Evolutionary conservation across 2,888 invertebrate genomes (phyloP).

Genomic region (Agriotes lineatus): DNA sequence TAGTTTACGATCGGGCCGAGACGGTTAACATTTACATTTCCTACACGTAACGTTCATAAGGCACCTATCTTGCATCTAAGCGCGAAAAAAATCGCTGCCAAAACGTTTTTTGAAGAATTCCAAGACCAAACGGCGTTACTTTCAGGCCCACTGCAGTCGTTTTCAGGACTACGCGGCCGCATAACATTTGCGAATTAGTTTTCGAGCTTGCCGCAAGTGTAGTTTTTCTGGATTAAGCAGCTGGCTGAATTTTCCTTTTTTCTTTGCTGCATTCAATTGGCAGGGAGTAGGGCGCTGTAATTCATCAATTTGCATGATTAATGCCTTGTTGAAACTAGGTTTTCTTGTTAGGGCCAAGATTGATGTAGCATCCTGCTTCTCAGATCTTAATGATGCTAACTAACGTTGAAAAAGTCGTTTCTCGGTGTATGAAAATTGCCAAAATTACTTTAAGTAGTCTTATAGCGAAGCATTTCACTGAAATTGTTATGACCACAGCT

Average conservation of each 20-base stretch:
- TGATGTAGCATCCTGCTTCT: constrained; percentile 34
- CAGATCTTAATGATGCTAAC: constrained; percentile 35
- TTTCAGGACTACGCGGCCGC: background rate
- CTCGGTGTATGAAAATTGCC: background rate
- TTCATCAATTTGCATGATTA: constrained; percentile 40
- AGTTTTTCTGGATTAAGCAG: background rate
- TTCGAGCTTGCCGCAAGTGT: too few relatives aligned
- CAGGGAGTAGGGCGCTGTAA: constrained; percentile 25
- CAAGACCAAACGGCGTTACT: background rate
- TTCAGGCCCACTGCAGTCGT: background rate
- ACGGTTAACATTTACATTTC: constrained; percentile 36
- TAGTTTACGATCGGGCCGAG: constrained; percentile 27
- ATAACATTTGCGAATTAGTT: background rate
- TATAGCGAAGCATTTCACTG: too few relatives aligned
- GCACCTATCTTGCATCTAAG: background rate
- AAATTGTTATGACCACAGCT: too few relatives aligned
- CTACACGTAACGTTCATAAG: constrained; percentile 27
- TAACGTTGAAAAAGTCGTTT: constrained; percentile 18
- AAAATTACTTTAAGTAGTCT: background rate
- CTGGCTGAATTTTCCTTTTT: background rate
- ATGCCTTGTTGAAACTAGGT: constrained; percentile 32
- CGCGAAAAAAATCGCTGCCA: constrained; percentile 16
- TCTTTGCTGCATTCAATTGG: constrained; percentile 14
- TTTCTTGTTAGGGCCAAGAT: constrained; percentile 34
- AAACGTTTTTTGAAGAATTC: background rate